A percentile compares a stretch with the other conserved stretches of the same genome.
Evolutionary conservation across 2,797 vertebrate species (phyloP).

Genomic region (Natrix natrix): DNA sequence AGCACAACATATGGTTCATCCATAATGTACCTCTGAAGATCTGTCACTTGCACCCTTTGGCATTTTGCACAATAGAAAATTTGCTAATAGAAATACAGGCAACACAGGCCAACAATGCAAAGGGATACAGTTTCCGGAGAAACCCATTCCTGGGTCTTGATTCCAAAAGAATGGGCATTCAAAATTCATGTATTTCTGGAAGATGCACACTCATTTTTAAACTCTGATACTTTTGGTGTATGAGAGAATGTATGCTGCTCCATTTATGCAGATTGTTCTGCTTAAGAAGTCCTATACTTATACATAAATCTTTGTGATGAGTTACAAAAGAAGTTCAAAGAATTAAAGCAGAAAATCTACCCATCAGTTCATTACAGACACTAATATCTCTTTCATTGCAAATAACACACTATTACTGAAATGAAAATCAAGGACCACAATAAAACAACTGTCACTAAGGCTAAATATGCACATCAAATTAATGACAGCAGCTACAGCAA

Average conservation of each 20-base stretch:
- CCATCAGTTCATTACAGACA: neutral
- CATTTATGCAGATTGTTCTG: neutral
- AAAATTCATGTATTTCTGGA: neutral
- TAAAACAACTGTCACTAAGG: neutral
- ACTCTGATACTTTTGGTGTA: neutral
- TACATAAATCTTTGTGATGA: neutral
- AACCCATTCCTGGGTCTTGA: neutral
- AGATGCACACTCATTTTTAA: neutral
- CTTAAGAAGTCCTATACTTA: neutral
- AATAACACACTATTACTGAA: neutral
- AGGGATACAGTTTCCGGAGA: neutral
- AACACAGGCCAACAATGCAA: neutral
- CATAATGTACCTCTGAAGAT: neutral
- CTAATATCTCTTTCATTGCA: conserved; percentile 1
- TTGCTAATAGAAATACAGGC: neutral
- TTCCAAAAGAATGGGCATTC: neutral
- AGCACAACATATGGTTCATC: neutral
- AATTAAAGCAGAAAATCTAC: neutral
- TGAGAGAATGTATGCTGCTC: neutral
- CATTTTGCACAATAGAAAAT: neutral
- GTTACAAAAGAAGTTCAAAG: neutral
- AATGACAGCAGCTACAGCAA: neutral
- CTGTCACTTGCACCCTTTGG: neutral
- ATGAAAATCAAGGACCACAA: neutral
- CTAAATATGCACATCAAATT: neutral